A percentile compares a stretch with the other conserved stretches of the same genome.
Conservation (phyloP, 2,888 invertebrate genomes). For the Falcaria lacertinaria region DNA sequence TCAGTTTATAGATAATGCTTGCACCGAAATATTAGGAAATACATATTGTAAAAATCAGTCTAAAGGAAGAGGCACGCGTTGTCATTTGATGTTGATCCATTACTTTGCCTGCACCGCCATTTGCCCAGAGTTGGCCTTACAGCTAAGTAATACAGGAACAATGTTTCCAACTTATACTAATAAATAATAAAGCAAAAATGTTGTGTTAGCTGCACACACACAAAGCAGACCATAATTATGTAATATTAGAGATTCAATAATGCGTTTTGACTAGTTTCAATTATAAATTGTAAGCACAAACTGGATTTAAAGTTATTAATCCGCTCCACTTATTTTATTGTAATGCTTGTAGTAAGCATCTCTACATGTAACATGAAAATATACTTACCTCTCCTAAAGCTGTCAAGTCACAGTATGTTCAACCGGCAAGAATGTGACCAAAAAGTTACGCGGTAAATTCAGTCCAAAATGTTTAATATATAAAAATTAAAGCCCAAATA, state of each 20-base stretch:
- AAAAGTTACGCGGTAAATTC: neutral
- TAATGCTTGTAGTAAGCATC: neutral
- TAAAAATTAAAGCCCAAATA: neutral
- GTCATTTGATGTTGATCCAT: slow-evolving; percentile 45
- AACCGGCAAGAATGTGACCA: neutral
- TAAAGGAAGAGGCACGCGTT: slow-evolving; percentile 48
- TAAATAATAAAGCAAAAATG: neutral
- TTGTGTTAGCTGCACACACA: slow-evolving; percentile 2
- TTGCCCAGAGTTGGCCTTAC: slow-evolving; percentile 43
- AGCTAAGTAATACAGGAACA: slow-evolving; percentile 50
- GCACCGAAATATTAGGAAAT: slow-evolving; percentile 18
- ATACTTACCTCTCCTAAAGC: neutral
- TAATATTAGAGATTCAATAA: slow-evolving; percentile 13
- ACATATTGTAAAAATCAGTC: slow-evolving; percentile 68
- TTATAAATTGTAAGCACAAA: neutral
- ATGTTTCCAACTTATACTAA: neutral
- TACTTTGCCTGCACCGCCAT: slow-evolving; percentile 24
- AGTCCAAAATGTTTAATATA: neutral
- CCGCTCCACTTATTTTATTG: neutral
- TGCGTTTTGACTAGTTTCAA: slow-evolving; percentile 17
- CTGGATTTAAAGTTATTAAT: neutral
- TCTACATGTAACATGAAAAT: neutral
- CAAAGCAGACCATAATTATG: slow-evolving; percentile 9
- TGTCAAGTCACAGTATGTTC: neutral
- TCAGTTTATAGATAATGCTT: slow-evolving; percentile 26